Evolutionary conservation across 2,797 vertebrate genomes (phyloP).

Genomic region (Cynopterus sphinx): DNA sequence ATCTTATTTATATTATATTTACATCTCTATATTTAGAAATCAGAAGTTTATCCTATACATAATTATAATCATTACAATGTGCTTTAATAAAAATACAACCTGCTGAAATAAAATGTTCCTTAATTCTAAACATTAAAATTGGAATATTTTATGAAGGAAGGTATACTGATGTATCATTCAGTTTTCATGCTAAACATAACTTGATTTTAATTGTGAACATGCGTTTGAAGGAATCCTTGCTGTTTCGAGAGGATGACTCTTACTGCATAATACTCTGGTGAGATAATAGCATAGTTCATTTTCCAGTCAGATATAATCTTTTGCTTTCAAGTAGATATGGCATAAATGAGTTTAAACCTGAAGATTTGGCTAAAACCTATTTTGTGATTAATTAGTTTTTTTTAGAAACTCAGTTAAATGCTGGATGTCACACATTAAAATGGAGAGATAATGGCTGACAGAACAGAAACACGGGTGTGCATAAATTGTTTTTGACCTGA

Average conservation of each 20-base stretch:
- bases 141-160: background rate
- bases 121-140: background rate
- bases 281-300: conserved; percentile 33
- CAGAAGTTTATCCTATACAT: background rate
- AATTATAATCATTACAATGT: background rate
- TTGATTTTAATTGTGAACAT: conserved; percentile 5
- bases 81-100: background rate
- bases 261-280: background rate
- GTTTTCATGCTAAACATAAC: background rate
- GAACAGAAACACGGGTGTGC: conserved; percentile 4
- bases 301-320: conserved; percentile 29
- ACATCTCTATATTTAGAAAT: background rate
- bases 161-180: background rate
- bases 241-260: background rate
- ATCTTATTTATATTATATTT: background rate
- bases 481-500: background rate
- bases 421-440: conserved; percentile 22
- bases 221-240: conserved; percentile 11
- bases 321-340: conserved; percentile 40
- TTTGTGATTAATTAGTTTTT: conserved; percentile 59
- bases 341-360: conserved; percentile 36
- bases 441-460: conserved; percentile 32
- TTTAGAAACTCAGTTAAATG: conserved; percentile 42
- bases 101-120: background rate
- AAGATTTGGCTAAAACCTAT: conserved; percentile 32